Evolutionary conservation across 2,797 vertebrate genomes (phyloP).

Genomic region (Furcifer pardalis): DNA sequence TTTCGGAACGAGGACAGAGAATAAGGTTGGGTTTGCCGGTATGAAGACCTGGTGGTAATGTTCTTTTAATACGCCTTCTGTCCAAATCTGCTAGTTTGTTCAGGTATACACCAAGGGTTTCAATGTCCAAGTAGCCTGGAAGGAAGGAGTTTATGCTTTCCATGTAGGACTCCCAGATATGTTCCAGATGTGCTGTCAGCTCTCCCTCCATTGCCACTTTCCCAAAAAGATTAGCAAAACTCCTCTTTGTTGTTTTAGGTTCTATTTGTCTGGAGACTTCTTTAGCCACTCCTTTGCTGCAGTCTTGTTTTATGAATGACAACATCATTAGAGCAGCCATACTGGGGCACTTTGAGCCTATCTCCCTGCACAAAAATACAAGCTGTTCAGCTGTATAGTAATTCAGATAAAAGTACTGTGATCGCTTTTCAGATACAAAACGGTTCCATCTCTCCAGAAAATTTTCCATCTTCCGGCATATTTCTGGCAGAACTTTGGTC

Average conservation of each 20-base stretch:
- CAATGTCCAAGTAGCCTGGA: conserved; percentile 82
- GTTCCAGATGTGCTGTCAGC: conserved; percentile 52
- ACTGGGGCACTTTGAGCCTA: conserved; percentile 73
- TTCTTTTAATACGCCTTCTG: conserved; percentile 62
- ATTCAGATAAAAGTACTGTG: conserved; percentile 88
- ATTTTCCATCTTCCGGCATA: conserved; percentile 89
- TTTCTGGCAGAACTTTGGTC: conserved; percentile 77
- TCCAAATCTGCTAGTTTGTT: conserved; percentile 61
- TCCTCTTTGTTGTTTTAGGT: neutral
- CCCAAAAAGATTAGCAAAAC: neutral
- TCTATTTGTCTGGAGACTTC: neutral
- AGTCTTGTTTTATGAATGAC: conserved; percentile 85
- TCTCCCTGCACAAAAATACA: conserved; percentile 85
- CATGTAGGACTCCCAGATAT: conserved; percentile 85
- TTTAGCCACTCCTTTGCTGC: conserved; percentile 73
- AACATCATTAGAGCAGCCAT: conserved; percentile 86
- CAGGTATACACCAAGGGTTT: conserved; percentile 82
- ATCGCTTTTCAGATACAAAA: conserved; percentile 85
- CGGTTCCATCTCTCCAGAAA: conserved; percentile 84
- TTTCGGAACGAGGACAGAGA: conserved; percentile 82
- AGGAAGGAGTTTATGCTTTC: conserved; percentile 80
- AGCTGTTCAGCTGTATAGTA: conserved; percentile 94
- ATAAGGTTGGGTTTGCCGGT: conserved; percentile 88
- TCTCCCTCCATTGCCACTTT: neutral
- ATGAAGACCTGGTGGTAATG: conserved; percentile 79